Evolutionary conservation across 1,140 invertebrate species (phyloP), one percentile per base, ranked within the genome.

Genomic region (Zaprionus gabonicus): DNA sequence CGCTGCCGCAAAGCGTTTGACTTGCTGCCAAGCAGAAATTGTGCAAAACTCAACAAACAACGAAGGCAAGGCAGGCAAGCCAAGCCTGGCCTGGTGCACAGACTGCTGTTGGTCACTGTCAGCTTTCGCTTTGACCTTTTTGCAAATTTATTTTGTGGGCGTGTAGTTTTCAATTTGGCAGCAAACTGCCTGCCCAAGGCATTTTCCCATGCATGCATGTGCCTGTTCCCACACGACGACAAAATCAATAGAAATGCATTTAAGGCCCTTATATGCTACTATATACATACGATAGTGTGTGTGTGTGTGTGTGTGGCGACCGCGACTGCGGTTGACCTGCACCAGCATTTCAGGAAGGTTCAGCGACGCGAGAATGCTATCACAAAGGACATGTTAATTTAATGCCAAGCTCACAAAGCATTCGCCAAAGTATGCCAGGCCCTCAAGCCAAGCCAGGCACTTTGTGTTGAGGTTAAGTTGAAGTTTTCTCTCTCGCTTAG

Each of bases 21-120:
- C 85, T 90, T 90, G 84, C 84, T 88, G 84, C 84, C 84, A 88
- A 88, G 84, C 84, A 87, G 88, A 87, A 88, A 87, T 88, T 87
- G 75, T 81, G 77, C 73, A 87, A 83, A 83, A 87, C 84, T 87
- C 83, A 80, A 87, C 83, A 86, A 88, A 87, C 84, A 87, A 76
- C 77, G 78, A n/a, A 15, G 15, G 5, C 15, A 6, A 15, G 69
- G 20, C 46, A 25, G 70, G 25, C 15, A 56, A 20, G 12, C 27
- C 63, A 56, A 1, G 2, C 31, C 9, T 0, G 20, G n/a, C n/a
- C 4, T 49, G 28, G 17, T 65, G 28, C 25, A 25, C 69, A 64
- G 60, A 56, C 44, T 71, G 59, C 58, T 76, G 68, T 79, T 81
- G 82, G 82, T 85, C 81, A 70, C 36, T 85, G 82, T 79, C 82